Base-by-base conservation (phyloP, 2,888 invertebrate species). In the Catocala nupta region DNA sequence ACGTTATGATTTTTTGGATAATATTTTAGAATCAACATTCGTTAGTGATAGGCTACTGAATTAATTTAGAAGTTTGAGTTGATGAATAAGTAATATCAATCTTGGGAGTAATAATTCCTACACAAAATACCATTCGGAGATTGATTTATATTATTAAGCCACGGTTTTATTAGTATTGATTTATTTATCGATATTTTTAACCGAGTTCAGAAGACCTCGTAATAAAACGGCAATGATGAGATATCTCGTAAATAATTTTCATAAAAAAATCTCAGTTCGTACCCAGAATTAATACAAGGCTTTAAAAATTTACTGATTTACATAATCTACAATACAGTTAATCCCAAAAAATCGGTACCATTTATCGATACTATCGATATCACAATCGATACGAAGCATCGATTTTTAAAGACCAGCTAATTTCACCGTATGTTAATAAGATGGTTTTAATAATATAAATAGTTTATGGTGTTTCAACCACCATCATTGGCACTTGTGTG, bases 401-500 rank as follows among this genome's bases (percentile, higher is more conserved):
- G 61, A 70, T 63, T 55, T 34, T 55, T 25, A 53, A 55, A 68
- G 48, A 60, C 42, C 36, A 63, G 63, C 63, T 65, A 67, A 73
- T 78, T 77, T 73, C 71, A 74, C 68, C 56, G 56, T 81, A 83
- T 83, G 81, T 68, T 86, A 86, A 86, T 87, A 81, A 78, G 81
- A 68, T 56, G 71, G 70, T 83, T 84, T 86, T 84, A 85, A 86
- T 84, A 85, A 86, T 87, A 87, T 69, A 77, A 80, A 84, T 86
- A 83, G 78, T 87, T 87, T 87, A 87, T 85, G 83, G 64, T 64
- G 12, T 75, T 68, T 39, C 70, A 48, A 54, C 33, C 58, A 52
- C 57, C 7, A 55, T 39, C 56, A 51, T 57, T 55, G 68, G 62
- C 70, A 71, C 69, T 68, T 76, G 83, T 83, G 83, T 82, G 82